A percentile compares a stretch with the other conserved stretches of the same genome.
These are phyloP conservation scores for Antechinus flavipes DNA, from an alignment of 2,113 vertebrate genomes.

Conservation along the genomic window DNA sequence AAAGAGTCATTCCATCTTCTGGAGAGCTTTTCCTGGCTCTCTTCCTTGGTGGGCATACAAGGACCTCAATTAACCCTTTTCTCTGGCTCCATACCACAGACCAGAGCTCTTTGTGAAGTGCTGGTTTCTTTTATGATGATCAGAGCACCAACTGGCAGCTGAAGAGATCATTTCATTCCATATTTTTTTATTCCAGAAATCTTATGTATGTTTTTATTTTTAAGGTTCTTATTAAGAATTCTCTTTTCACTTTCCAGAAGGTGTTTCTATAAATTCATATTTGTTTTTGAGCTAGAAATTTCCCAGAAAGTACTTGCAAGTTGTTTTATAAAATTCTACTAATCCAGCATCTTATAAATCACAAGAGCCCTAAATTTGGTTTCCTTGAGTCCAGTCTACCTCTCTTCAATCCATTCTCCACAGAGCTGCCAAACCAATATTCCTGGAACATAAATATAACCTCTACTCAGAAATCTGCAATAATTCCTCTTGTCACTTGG, in stretches of 20 bases:
- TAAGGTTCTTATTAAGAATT: not conserved
- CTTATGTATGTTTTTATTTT: not conserved
- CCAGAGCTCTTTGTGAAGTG: not conserved
- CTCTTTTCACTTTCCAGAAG: not conserved
- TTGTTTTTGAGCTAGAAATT: not conserved
- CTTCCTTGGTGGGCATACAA: not conserved
- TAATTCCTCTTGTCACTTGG: not conserved
- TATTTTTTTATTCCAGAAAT: not conserved
- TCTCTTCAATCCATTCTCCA: not conserved
- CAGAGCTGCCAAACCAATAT: not conserved
- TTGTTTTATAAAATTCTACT: not conserved
- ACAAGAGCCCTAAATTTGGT: not conserved
- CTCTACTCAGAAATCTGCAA: not conserved
- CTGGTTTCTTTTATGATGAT: not conserved
- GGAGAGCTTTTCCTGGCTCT: not conserved
- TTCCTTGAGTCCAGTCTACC: not conserved
- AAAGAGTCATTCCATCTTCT: not conserved
- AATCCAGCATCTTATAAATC: not conserved
- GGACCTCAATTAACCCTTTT: not conserved
- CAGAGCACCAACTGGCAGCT: not conserved
- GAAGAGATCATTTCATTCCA: not conserved
- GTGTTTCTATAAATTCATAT: not conserved
- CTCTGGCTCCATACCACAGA: not conserved
- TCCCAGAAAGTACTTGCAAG: not conserved
- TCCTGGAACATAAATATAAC: not conserved